Conservation (phyloP, 1,140 invertebrate species). For the Ceratina australensis region DNA sequence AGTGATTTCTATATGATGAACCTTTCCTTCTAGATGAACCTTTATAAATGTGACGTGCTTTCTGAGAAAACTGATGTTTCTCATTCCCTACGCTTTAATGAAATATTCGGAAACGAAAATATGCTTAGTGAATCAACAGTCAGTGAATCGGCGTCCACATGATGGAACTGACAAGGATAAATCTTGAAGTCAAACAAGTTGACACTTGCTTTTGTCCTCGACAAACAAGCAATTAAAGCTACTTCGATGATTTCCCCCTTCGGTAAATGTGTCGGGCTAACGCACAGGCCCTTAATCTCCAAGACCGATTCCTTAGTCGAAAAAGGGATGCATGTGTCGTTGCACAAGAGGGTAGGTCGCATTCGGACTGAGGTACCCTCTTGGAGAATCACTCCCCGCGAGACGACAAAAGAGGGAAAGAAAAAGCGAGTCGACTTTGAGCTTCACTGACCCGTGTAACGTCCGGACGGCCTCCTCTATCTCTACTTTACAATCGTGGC, state of each 20-base stretch:
- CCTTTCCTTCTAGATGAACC: no score
- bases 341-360: slow-evolving; percentile 4
- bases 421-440: slow-evolving; percentile 61
- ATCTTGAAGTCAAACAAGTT: slow-evolving; percentile 24
- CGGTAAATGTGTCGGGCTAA: slow-evolving; percentile 22
- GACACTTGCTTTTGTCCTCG: slow-evolving; percentile 22
- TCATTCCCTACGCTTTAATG: not conserved
- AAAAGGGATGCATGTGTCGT: slow-evolving; percentile 14
- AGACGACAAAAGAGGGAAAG: not conserved
- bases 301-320: slow-evolving; percentile 3
- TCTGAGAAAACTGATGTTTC: not conserved
- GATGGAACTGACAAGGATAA: not conserved
- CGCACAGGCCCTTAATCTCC: not conserved
- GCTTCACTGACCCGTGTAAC: slow-evolving; percentile 73
- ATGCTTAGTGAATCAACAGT: no score
- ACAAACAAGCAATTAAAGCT: slow-evolving; percentile 27
- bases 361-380: not conserved
- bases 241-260: not conserved
- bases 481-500: slow-evolving; percentile 72
- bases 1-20: no score
- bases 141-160: not conserved
- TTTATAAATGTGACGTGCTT: no score
- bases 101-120: not conserved
- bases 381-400: not conserved
- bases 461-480: slow-evolving; percentile 68